A percentile compares a stretch with the other conserved stretches of the same genome.
Conservation (phyloP, 1,140 invertebrate species). For the Eueides isabella region DNA sequence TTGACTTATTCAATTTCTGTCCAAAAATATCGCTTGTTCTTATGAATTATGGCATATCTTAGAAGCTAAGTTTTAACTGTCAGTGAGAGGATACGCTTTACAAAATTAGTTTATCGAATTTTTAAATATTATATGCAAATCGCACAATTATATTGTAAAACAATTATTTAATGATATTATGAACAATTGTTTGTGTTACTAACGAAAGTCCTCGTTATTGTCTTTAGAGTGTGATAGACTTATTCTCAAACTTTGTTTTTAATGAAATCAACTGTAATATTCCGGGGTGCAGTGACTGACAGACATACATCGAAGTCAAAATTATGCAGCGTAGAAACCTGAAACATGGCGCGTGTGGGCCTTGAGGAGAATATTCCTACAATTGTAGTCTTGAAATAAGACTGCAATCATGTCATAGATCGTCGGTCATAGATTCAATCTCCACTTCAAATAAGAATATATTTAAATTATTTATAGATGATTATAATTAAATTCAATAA, state of each 20-base stretch:
- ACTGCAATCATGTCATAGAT: no score
- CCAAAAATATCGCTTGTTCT: conserved; percentile 36
- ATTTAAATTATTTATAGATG: no score
- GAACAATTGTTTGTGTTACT: background rate
- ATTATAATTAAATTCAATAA: no score
- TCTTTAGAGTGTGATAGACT: background rate
- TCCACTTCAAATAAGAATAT: no score
- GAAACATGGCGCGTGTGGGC: no score
- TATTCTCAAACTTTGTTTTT: background rate
- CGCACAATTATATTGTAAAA: conserved; percentile 27
- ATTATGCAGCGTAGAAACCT: no score
- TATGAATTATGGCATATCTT: conserved; percentile 41
- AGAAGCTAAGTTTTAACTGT: conserved; percentile 36
- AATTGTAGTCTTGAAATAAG: no score
- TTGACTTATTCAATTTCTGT: conserved; percentile 19
- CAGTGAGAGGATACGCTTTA: conserved; percentile 46
- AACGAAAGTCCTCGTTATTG: background rate
- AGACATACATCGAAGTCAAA: no score
- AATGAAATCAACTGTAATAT: background rate
- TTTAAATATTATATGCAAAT: conserved; percentile 26
- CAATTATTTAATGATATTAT: conserved; percentile 10
- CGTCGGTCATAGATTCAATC: no score
- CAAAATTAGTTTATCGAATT: conserved; percentile 42
- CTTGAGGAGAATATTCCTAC: no score
- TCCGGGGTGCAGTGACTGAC: no score